Percentiles rank a stretch among this genome's conserved stretches.
Evolutionary conservation across 2,888 invertebrate species (phyloP).

Genomic region (Stenotaenia linearis): DNA sequence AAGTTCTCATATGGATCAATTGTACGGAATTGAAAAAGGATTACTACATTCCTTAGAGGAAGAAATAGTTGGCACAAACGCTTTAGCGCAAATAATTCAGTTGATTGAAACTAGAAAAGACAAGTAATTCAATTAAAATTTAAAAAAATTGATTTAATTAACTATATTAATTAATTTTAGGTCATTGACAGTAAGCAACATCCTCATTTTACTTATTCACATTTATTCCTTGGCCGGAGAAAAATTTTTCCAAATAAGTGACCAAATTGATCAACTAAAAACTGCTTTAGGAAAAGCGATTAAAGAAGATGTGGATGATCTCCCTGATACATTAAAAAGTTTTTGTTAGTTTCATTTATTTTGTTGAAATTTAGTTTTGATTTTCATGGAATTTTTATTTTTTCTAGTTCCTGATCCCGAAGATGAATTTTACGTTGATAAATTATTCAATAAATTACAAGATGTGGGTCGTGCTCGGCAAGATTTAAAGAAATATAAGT

Average conservation of each 20-base stretch:
- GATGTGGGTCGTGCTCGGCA: slow-evolving; percentile 48
- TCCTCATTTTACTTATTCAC: slow-evolving; percentile 57
- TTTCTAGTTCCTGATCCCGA: background rate
- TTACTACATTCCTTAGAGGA: slow-evolving; percentile 31
- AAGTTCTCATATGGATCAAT: slow-evolving; percentile 33
- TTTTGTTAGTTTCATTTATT: slow-evolving; percentile 38
- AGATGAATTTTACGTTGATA: slow-evolving; percentile 40
- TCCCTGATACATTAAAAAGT: slow-evolving; percentile 39
- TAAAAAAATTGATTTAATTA: background rate
- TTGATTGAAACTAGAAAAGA: slow-evolving; percentile 32
- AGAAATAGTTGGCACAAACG: background rate
- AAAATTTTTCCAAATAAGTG: background rate
- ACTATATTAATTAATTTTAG: background rate
- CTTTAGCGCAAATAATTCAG: slow-evolving; percentile 29
- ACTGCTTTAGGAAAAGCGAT: background rate
- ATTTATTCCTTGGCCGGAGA: slow-evolving; percentile 58
- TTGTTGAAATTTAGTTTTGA: too few relatives aligned
- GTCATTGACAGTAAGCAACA: slow-evolving; percentile 50
- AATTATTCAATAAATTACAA: slow-evolving; percentile 48
- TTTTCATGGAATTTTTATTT: background rate
- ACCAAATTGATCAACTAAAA: background rate
- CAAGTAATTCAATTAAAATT: background rate
- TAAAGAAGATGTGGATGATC: slow-evolving; percentile 34
- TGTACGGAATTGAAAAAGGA: slow-evolving; percentile 35
- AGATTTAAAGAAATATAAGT: slow-evolving; percentile 50